Evolutionary conservation across 2,888 invertebrate species (phyloP), one percentile per base, ranked within the genome.

Genomic region (Glomeris marginata): DNA sequence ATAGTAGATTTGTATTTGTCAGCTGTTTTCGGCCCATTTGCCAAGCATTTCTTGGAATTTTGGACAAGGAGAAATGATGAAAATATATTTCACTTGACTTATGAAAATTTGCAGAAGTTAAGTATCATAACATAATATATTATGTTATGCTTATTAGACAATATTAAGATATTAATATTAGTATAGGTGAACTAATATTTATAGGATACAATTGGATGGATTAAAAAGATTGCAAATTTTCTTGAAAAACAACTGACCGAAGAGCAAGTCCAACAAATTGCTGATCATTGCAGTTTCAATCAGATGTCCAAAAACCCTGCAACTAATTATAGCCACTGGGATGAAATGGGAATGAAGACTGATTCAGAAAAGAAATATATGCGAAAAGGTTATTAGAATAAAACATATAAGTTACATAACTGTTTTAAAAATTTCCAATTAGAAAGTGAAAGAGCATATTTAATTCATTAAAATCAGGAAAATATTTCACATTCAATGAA

Each of bases 221-320:
- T 59, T 59, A 11, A 53, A 28, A 74, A 75, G 61, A 80, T 88
- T 20, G 83, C 85, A 0, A 61, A 70, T 2, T 87, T 87, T 63
- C 68, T 88, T 15, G 75, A 75, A 5, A 81, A 81, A 62, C 63
- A 67, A 10, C 65, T 84, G 15, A 74, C 74, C 0, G 78, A 81
- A 0, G 74, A 76, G 5, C 75, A 86, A 59, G 69, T 86, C 1
- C 67, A 73, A 0, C 66, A 70, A 15, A 72, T 88, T 0, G 76
- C 76, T 53, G 75, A 81, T 2, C 82, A 87, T 61, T 73, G 87
- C 20, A 78, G 80, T 43, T 90, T 90, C 64, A 73, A 78, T 46
- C 80, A 76, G 57, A 90, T 91, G 88, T 80, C 80, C 60, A 70
- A 74, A 0, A 90, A 90, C 65, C 76, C 81, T 20, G 79, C 81